phyloP scores from a whole-genome alignment of 2,797 vertebrate genomes.

The Choloepus didactylus region DNA sequence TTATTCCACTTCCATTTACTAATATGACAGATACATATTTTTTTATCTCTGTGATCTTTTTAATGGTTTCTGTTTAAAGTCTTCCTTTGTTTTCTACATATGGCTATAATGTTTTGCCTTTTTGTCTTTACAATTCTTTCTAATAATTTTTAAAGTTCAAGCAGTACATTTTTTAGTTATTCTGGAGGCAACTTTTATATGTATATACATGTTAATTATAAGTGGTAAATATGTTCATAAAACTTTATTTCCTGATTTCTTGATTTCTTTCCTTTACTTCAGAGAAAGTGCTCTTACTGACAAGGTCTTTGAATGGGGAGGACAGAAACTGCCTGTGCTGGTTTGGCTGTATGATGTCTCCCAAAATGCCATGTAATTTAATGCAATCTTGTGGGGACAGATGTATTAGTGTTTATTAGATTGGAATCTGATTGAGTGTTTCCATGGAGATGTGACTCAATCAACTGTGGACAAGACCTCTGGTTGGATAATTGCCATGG shows the following conservation, averaged over 20 bases:
- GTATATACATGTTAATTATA: neutral
- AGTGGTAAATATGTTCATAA: neutral
- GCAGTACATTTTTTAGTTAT: neutral
- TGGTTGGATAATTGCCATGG: no score
- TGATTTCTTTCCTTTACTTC: neutral
- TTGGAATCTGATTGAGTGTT: no score
- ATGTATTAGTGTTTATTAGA: no score
- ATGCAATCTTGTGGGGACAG: no score
- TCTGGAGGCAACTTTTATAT: neutral
- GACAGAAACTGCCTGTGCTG: neutral
- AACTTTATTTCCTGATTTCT: neutral
- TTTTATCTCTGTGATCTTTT: no score
- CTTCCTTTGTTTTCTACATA: no score
- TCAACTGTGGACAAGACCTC: no score
- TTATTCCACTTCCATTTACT: neutral
- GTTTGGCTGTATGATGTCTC: no score
- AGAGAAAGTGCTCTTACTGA: neutral
- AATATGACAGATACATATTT: neutral
- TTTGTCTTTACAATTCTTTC: neutral
- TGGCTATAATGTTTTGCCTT: no score
- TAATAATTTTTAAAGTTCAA: neutral
- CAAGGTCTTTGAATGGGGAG: neutral
- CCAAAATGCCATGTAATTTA: no score
- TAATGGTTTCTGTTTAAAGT: no score
- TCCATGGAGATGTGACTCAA: no score